These are phyloP conservation scores for Drosophila mojavensis DNA, from an alignment of 1,140 invertebrate genomes.

Conservation along the genomic window DNA sequence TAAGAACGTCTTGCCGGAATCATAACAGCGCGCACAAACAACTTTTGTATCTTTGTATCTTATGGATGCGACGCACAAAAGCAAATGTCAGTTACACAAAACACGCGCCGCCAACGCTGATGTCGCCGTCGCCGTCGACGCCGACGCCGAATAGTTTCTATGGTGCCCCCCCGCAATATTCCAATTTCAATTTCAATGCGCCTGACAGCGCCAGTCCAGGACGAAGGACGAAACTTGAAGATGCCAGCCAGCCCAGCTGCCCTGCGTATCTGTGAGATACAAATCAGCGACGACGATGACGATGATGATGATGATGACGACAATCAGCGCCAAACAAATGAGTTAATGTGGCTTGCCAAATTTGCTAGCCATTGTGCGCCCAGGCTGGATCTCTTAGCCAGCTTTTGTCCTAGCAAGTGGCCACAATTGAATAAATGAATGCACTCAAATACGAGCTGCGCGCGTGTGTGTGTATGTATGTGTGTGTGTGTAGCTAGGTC, in stretches of 20 bases:
- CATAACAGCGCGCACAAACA: slow-evolving; percentile 52
- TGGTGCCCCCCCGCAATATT: slow-evolving; percentile 45
- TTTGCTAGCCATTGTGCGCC: slow-evolving; percentile 61
- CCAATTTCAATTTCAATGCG: slow-evolving; percentile 80
- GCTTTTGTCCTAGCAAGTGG: slow-evolving; percentile 74
- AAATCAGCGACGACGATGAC: slow-evolving; percentile 57
- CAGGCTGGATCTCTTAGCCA: slow-evolving; percentile 34
- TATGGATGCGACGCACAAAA: slow-evolving; percentile 55
- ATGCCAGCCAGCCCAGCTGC: slow-evolving; percentile 16
- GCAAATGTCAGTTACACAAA: slow-evolving; percentile 73
- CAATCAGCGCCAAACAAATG: slow-evolving; percentile 75
- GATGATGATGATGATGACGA: slow-evolving; percentile 56
- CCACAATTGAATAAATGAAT: slow-evolving; percentile 82
- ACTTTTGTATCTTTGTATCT: slow-evolving; percentile 58
- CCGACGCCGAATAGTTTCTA: slow-evolving; percentile 22
- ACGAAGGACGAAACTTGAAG: slow-evolving; percentile 20
- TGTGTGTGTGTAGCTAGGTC: slow-evolving; percentile 24
- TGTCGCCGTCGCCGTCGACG: background rate
- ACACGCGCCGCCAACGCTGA: slow-evolving; percentile 45
- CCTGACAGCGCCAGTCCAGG: slow-evolving; percentile 65
- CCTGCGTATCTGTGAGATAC: slow-evolving; percentile 46
- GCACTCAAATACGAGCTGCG: slow-evolving; percentile 41
- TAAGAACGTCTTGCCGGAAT: slow-evolving; percentile 51
- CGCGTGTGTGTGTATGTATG: slow-evolving; percentile 15
- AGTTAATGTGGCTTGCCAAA: slow-evolving; percentile 70